Evolutionary conservation across 1,140 invertebrate species (phyloP).

Genomic region (Calliphora vicina): DNA sequence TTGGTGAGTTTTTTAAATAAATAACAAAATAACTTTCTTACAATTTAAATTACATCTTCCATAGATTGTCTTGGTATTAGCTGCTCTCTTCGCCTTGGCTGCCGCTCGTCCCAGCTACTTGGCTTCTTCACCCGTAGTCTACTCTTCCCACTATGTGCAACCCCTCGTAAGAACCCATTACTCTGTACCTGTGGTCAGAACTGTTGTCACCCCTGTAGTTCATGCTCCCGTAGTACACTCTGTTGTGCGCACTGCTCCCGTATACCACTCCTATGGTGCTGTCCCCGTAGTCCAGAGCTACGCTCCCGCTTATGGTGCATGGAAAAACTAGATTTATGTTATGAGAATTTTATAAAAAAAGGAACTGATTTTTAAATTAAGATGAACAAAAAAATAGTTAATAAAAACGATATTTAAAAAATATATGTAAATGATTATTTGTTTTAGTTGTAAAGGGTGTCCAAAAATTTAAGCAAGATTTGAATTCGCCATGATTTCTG

Average conservation of each 20-base stretch:
- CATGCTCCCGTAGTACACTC: background rate
- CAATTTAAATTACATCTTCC: no score
- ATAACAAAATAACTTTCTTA: background rate
- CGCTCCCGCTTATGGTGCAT: conserved; percentile 40
- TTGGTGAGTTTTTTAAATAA: conserved; percentile 65
- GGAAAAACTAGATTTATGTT: no score
- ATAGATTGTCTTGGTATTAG: background rate
- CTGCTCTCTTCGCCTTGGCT: conserved; percentile 25
- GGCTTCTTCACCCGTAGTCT: conserved; percentile 5
- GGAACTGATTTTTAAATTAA: no score
- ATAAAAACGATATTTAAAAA: no score
- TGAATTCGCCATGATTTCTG: no score
- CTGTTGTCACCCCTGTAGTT: no score
- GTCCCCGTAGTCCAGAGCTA: conserved; percentile 25
- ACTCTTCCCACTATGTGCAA: background rate
- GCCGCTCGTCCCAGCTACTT: conserved; percentile 20
- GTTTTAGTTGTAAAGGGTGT: no score
- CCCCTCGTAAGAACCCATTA: background rate
- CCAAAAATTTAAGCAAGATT: no score
- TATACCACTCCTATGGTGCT: background rate
- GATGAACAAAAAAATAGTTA: no score
- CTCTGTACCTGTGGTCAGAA: no score
- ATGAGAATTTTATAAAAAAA: no score
- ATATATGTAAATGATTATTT: no score
- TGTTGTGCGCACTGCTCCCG: conserved; percentile 38